Conservation (phyloP, 1,140 invertebrate species). For the Drosophila pruinosa region DNA sequence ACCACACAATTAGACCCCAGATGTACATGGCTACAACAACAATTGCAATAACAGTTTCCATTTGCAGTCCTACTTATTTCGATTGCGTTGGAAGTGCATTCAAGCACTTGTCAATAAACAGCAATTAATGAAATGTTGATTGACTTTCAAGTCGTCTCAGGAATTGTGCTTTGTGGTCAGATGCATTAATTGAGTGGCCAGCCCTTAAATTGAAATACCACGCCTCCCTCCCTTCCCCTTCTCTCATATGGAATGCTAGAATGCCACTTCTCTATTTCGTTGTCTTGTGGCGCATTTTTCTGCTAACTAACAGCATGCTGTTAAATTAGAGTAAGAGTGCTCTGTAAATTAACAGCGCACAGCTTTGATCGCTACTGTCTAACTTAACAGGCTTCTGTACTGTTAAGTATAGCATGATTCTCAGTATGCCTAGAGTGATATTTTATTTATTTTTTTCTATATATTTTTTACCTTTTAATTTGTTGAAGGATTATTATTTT, state of each 20-base stretch:
- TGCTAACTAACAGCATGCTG: neutral
- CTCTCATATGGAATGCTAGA: neutral
- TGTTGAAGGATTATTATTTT: too few relatives aligned
- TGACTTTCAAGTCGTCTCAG: neutral
- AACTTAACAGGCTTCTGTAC: neutral
- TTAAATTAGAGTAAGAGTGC: neutral
- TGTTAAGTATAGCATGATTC: too few relatives aligned
- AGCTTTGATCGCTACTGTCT: too few relatives aligned
- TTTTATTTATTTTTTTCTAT: too few relatives aligned
- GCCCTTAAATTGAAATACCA: neutral
- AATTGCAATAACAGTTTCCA: neutral
- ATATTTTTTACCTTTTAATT: too few relatives aligned
- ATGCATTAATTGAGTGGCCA: neutral
- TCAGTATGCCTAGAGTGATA: too few relatives aligned
- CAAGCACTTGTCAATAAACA: constrained; percentile 10
- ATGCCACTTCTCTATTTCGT: neutral
- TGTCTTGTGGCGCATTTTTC: neutral
- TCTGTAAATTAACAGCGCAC: too few relatives aligned
- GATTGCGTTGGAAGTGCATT: neutral
- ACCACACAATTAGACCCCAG: neutral
- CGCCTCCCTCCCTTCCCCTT: neutral
- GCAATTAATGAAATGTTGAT: constrained; percentile 13
- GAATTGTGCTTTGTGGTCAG: neutral
- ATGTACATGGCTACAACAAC: neutral
- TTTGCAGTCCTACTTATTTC: neutral